Evolutionary conservation across 1,140 invertebrate species (phyloP).

Genomic region (Araneus ventricosus): DNA sequence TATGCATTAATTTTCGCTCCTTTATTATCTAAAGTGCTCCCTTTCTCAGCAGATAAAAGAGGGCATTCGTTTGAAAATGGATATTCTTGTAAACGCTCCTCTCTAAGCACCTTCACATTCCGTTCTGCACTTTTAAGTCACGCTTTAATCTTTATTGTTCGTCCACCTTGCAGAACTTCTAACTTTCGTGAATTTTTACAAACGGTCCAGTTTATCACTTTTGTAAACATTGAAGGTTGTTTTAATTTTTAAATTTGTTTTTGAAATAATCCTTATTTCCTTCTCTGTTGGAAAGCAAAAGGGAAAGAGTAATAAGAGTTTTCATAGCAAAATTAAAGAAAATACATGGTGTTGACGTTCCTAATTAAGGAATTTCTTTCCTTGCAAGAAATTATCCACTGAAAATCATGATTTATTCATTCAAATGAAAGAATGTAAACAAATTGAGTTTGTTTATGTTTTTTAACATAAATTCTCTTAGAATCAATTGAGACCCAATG

Average conservation of each 20-base stretch:
- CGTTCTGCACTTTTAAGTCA: neutral
- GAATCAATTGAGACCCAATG: no score
- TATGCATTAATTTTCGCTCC: slow-evolving; percentile 23
- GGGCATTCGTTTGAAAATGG: neutral
- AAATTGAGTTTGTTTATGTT: no score
- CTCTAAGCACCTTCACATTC: neutral
- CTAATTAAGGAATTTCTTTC: neutral
- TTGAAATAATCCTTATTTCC: neutral
- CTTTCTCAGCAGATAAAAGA: slow-evolving; percentile 31
- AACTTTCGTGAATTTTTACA: neutral
- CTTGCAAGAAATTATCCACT: neutral
- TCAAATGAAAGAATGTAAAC: no score
- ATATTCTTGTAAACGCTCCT: neutral
- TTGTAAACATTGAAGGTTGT: neutral
- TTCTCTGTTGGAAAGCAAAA: neutral
- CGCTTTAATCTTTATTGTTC: neutral
- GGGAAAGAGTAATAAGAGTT: neutral
- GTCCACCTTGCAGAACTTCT: neutral
- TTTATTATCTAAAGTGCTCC: slow-evolving; percentile 60
- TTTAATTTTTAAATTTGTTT: neutral
- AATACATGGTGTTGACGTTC: neutral
- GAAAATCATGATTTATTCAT: neutral
- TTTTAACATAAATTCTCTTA: no score
- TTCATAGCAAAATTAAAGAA: neutral
- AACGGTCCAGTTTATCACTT: neutral